phyloP scores from a whole-genome alignment of 2,888 invertebrate genomes.

The Physocephala rufipes region DNA sequence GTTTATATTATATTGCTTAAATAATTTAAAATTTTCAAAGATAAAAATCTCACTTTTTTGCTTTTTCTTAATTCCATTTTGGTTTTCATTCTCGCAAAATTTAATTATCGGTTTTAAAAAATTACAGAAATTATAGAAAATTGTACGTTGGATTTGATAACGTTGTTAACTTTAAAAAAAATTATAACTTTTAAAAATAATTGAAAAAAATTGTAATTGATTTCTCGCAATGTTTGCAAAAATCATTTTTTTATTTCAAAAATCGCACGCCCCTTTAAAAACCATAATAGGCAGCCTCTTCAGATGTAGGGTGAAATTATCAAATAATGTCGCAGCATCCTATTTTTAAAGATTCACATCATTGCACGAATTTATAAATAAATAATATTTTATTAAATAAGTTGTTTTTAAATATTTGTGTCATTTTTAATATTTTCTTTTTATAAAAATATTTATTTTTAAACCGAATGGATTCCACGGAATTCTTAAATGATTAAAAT shows the following conservation, averaged over 20 bases:
- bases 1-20: too few relatives aligned
- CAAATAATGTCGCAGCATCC: constrained; percentile 32
- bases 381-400: constrained; percentile 16
- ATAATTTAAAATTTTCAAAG: too few relatives aligned
- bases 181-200: too few relatives aligned
- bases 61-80: too few relatives aligned
- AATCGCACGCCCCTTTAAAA: not conserved
- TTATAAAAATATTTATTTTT: constrained; percentile 28
- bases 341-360: constrained; percentile 32
- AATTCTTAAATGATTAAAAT: constrained; percentile 17
- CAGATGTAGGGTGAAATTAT: constrained; percentile 18
- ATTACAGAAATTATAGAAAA: too few relatives aligned
- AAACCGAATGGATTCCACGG: constrained; percentile 5
- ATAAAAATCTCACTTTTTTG: too few relatives aligned
- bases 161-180: too few relatives aligned
- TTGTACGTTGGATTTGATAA: too few relatives aligned
- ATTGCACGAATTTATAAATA: constrained; percentile 29
- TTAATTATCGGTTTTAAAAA: too few relatives aligned
- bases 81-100: too few relatives aligned
- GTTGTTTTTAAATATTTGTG: constrained; percentile 26
- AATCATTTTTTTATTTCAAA: not conserved
- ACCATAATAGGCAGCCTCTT: not conserved
- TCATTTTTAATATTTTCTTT: constrained; percentile 23
- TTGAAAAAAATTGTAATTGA: too few relatives aligned
- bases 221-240: not conserved